phyloP scores from a whole-genome alignment of 92 coral and sea anemone genomes.

The Scolanthus callimorphus region DNA sequence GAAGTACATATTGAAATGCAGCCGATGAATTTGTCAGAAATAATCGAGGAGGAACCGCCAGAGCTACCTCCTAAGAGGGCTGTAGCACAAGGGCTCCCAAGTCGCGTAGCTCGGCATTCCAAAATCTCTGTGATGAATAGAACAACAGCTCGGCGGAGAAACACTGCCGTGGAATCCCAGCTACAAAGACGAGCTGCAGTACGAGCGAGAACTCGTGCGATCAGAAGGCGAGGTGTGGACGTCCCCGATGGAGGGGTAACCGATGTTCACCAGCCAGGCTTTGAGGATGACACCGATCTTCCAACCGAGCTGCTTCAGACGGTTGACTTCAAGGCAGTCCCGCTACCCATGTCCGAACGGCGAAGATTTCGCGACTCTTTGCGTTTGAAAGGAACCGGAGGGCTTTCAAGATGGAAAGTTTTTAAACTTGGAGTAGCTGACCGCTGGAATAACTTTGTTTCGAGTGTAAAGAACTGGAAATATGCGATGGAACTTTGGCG shows the following conservation, averaged over 20 bases:
- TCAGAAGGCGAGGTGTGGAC: conserved; percentile 14
- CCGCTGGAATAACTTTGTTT: conserved; percentile 44
- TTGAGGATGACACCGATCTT: conserved; percentile 9
- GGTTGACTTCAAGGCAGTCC: conserved; percentile 74
- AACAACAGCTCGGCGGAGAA: conserved; percentile 10
- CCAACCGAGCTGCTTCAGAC: conserved; percentile 34
- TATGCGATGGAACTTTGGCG: conserved; percentile 83
- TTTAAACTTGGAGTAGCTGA: conserved; percentile 31
- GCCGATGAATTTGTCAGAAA: not conserved
- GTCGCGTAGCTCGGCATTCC: conserved; percentile 63
- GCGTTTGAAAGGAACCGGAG: conserved; percentile 24
- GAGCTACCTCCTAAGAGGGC: conserved; percentile 26
- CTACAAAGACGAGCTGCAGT: conserved; percentile 16
- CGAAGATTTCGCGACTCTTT: conserved; percentile 49
- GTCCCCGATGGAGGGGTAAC: conserved; percentile 4
- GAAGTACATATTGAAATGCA: conserved; percentile 14
- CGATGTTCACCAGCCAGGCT: conserved; percentile 14
- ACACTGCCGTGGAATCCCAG: not conserved
- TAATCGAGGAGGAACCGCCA: conserved; percentile 23
- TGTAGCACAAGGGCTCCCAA: conserved; percentile 54
- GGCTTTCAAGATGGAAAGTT: conserved; percentile 53
- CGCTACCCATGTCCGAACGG: conserved; percentile 74
- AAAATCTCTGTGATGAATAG: conserved; percentile 11
- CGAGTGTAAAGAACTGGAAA: conserved; percentile 52
- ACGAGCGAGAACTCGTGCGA: conserved; percentile 15